A percentile compares a stretch with the other conserved stretches of the same genome.
Conservation (phyloP, 2,797 vertebrate genomes). For the Centropyge bicolor region DNA sequence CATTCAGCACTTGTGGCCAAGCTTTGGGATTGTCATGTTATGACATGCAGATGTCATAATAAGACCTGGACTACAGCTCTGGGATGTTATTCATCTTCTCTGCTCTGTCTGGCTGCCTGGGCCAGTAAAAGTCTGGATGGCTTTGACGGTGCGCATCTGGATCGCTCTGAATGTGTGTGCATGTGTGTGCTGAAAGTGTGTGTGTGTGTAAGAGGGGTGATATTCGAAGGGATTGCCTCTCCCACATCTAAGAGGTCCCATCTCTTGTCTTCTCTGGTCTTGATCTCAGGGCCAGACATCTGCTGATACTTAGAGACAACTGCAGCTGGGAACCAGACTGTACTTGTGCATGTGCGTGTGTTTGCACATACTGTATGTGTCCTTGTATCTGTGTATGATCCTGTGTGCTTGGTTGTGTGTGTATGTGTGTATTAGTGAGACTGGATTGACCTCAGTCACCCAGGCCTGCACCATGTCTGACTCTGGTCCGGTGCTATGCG, state of each 20-base stretch:
- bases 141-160: conserved; percentile 58
- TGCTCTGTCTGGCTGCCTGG: conserved; percentile 61
- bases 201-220: conserved; percentile 60
- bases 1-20: conserved; percentile 51
- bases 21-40: conserved; percentile 73
- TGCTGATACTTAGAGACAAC: conserved; percentile 83
- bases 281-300: conserved; percentile 87
- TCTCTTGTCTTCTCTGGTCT: conserved; percentile 80
- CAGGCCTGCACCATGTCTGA: conserved; percentile 64
- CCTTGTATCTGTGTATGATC: conserved; percentile 15
- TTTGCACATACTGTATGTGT: conserved; percentile 15
- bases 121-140: conserved; percentile 65
- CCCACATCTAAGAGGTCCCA: conserved; percentile 84
- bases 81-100: conserved; percentile 81
- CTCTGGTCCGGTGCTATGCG: conserved; percentile 54
- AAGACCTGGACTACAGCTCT: conserved; percentile 68
- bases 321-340: conserved; percentile 83
- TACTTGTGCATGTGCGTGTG: conserved; percentile 31
- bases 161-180: conserved; percentile 48
- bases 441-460: conserved; percentile 68
- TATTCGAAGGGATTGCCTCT: conserved; percentile 80
- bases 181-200: conserved; percentile 48
- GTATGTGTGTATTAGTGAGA: conserved; percentile 28
- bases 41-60: conserved; percentile 80
- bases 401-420: conserved; percentile 23